Evolutionary conservation across 2,113 vertebrate species (phyloP), one percentile per base, ranked within the genome.

Genomic region (Pelecanoides urinatrix): DNA sequence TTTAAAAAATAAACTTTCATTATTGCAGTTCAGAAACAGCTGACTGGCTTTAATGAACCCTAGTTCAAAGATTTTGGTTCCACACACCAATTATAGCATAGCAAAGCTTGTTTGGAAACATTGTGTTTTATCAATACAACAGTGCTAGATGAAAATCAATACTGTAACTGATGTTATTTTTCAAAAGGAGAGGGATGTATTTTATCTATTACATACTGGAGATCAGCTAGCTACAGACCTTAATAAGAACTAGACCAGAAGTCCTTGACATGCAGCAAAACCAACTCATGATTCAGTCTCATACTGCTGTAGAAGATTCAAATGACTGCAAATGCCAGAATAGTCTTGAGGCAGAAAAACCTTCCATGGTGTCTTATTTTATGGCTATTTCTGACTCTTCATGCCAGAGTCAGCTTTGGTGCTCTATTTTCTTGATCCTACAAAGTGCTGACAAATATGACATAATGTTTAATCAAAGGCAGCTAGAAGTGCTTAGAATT

Each of bases 161-260:
- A 70, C n/a, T 34, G n/a, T 52, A 92, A 71, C 11, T 80, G 47
- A 91, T 38, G 36, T 40, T 90, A 80, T 86, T 97, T 96, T 93
- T 93, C 40, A 70, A 67, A 56, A 88, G 59, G 10, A 79, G 38
- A 75, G 27, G 30, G 34, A 71, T 23, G 8, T 36, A 59, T 61
- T 93, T 89, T 72, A 59, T 61, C 77, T 88, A 2, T 53, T 92
- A 21, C 19, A 18, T 66, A 52, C 50, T 50, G 29, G 32, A 80
- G 15, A 63, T 66, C 32, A 96, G 30, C n/a, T 25, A 71, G 12
- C 16, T 55, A 32, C 34, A 93, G 49, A 79, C 22, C 13, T 73
- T 34, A 71, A n/a, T 26, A 49, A 34, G 30, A 92, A 23, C 2
- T 14, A 88, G 81, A 55, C 13, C 25, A 63, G 21, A 85, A 86